Conservation (phyloP, 1,140 invertebrate species). For the Eurosta solidaginis region DNA sequence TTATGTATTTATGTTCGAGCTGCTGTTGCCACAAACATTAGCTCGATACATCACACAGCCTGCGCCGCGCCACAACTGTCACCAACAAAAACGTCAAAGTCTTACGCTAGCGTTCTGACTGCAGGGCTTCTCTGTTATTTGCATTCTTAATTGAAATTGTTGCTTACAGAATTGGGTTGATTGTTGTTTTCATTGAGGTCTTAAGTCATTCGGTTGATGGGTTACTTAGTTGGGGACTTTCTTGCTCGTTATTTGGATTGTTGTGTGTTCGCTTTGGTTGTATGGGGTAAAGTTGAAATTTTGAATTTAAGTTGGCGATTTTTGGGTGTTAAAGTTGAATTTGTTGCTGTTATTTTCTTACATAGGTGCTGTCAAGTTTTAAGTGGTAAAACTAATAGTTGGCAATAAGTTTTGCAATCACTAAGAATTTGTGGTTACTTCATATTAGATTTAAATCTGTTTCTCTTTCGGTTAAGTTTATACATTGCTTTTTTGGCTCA, state of each 20-base stretch:
- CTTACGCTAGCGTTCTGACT: not conserved
- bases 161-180: not conserved
- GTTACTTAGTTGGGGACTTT: not conserved
- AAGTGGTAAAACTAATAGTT: constrained; percentile 16
- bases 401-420: constrained; percentile 1
- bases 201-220: not conserved
- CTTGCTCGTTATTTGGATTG: not conserved
- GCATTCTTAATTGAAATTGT: not conserved
- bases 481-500: no score
- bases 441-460: not conserved
- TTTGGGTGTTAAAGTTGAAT: not conserved
- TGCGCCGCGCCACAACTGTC: not conserved
- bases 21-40: not conserved
- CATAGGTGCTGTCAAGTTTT: not conserved
- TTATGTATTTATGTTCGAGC: no score
- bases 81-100: not conserved
- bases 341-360: not conserved
- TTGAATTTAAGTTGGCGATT: not conserved
- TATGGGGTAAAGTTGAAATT: not conserved
- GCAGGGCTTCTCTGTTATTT: not conserved
- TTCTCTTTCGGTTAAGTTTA: not conserved
- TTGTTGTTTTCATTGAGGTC: not conserved
- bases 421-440: not conserved
- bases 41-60: not conserved
- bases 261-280: not conserved